Evolutionary conservation across 2,113 vertebrate genomes (phyloP).

Genomic region (Hystrix cristata): DNA sequence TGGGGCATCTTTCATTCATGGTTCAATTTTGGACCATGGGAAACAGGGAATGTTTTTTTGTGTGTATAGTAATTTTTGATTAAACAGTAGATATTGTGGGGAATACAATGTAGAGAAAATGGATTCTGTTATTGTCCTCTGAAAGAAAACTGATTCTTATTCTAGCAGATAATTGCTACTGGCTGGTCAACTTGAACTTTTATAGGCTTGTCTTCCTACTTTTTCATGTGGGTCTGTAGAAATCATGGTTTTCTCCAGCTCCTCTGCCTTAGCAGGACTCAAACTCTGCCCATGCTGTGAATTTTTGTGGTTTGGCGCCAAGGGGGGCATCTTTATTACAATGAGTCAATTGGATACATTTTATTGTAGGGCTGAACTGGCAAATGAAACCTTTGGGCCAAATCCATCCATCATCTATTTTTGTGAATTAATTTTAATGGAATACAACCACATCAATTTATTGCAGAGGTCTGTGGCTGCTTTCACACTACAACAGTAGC

Average conservation of each 20-base stretch:
- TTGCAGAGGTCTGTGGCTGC: background rate
- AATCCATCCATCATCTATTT: background rate
- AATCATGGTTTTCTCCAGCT: background rate
- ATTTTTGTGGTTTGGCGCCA: background rate
- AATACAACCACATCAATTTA: background rate
- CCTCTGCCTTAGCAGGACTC: background rate
- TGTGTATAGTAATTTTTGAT: background rate
- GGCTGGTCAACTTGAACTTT: background rate
- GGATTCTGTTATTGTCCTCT: background rate
- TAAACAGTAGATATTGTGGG: background rate
- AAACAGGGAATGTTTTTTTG: background rate
- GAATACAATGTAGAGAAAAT: background rate
- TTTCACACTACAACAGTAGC: background rate
- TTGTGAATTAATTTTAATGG: background rate
- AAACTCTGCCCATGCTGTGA: background rate
- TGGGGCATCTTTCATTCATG: background rate
- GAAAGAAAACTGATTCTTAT: background rate
- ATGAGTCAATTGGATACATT: background rate
- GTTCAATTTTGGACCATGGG: background rate
- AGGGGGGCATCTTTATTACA: background rate
- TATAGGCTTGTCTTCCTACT: background rate
- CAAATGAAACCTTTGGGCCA: background rate
- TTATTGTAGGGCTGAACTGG: background rate
- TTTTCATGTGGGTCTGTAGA: background rate
- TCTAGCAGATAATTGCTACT: background rate